Percentiles rank a stretch among this genome's conserved stretches.
These are phyloP conservation scores for Boloria euphrosyne DNA, from an alignment of 2,888 invertebrate genomes.

Conservation along the genomic window DNA sequence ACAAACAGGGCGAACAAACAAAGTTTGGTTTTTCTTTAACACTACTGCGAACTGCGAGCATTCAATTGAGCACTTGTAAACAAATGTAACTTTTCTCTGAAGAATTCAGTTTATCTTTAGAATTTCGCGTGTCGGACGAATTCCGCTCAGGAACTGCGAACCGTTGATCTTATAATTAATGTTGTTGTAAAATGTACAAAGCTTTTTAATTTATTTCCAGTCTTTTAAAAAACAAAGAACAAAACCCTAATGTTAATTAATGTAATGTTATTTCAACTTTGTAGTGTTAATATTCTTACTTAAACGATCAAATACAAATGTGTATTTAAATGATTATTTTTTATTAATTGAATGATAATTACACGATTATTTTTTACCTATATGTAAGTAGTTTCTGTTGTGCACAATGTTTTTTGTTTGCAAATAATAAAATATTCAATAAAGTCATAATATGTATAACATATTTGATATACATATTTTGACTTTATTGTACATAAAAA, in stretches of 20 bases:
- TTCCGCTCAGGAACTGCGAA: constrained; percentile 24
- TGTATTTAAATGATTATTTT: too few relatives aligned
- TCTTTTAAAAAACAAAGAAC: constrained; percentile 1
- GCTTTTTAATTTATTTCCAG: constrained; percentile 18
- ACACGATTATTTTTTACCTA: too few relatives aligned
- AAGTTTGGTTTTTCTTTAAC: constrained; percentile 14
- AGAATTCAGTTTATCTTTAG: constrained; percentile 42
- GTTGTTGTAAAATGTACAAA: constrained; percentile 24
- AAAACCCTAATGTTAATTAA: not conserved
- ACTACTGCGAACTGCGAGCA: constrained; percentile 1
- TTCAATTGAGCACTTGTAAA: constrained; percentile 36
- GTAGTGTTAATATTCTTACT: too few relatives aligned
- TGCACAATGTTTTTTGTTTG: too few relatives aligned
- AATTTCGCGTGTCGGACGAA: constrained; percentile 27
- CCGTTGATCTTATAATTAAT: constrained; percentile 29
- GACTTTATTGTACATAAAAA: too few relatives aligned
- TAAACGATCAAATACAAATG: too few relatives aligned
- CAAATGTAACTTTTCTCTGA: constrained; percentile 43
- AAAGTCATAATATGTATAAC: too few relatives aligned
- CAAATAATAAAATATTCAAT: too few relatives aligned
- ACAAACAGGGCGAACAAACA: constrained; percentile 9
- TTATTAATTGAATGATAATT: too few relatives aligned
- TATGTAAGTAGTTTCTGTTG: too few relatives aligned
- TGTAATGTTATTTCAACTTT: too few relatives aligned
- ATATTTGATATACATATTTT: too few relatives aligned